Evolutionary conservation across 2,888 invertebrate genomes (phyloP), one percentile per base, ranked within the genome.

Genomic region (Tiliacea aurago): DNA sequence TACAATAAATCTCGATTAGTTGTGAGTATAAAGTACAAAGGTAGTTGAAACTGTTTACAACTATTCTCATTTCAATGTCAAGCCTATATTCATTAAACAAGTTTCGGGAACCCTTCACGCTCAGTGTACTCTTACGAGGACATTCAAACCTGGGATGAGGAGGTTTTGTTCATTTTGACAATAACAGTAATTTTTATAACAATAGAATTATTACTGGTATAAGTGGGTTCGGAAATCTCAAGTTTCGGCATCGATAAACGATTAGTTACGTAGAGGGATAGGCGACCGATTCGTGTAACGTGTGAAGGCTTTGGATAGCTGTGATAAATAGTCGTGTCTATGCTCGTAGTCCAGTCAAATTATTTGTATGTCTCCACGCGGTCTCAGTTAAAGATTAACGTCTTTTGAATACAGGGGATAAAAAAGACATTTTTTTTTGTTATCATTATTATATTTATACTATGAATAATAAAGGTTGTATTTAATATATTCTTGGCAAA

Each of bases 1-100:
- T 91, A 89, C 86, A 91, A 89, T 89, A 89, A 89, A 89, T 90
- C 86, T 87, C 88, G 88, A 88, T 76, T 86, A 91, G 92, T 90
- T 91, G 94, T 95, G 95, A 94, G 94, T 91, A 89, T 90, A 92
- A 94, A 95, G 95, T 95, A 95, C 95, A 95, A 95, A 95, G 87
- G 84, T 89, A 90, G 90, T 90, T 87, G 92, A 91, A 90, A 88
- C 87, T 90, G 89, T 90, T 90, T 89, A 83, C 86, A 83, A 85
- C 71, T 80, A 81, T 78, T 70, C 68, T 70, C 76, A 64, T 78
- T 72, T 73, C 63, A 70, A 85, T 69, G 78, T 80, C 64, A 63
- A 78, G 75, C 61, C 63, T 70, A 18, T 81, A 75, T 68, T 65
- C 55, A 73, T 64, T 72, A 62, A 80, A 78, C 65, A 70, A 61